These are phyloP conservation scores for Phasia obesa DNA, from an alignment of 2,888 invertebrate species.

Conservation along the genomic window DNA sequence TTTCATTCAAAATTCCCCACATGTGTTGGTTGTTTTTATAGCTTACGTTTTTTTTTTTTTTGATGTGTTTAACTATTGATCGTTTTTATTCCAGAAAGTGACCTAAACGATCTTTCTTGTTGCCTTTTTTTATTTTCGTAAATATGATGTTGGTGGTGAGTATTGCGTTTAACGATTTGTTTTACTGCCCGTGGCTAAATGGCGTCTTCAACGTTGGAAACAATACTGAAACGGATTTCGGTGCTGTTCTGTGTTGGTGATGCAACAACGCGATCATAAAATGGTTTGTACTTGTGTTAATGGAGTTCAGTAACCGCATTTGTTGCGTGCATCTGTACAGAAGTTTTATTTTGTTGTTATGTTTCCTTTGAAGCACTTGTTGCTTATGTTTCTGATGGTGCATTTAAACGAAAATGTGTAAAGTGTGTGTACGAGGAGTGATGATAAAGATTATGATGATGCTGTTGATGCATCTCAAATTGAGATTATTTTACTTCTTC, in stretches of 20 bases:
- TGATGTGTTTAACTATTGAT: slow-evolving; percentile 48
- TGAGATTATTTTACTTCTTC: slow-evolving; percentile 29
- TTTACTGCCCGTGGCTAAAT: slow-evolving; percentile 64
- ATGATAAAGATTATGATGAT: slow-evolving; percentile 29
- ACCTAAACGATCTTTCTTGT: slow-evolving; percentile 57
- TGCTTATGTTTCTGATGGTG: slow-evolving; percentile 65
- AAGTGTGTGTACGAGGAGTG: slow-evolving; percentile 24
- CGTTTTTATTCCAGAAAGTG: slow-evolving; percentile 58
- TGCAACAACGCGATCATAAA: slow-evolving; percentile 14
- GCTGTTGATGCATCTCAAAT: slow-evolving; percentile 55
- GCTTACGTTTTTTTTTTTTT: slow-evolving; percentile 22
- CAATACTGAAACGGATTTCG: no score
- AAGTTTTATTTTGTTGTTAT: slow-evolving; percentile 13
- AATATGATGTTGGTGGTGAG: slow-evolving; percentile 59
- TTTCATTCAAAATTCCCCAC: slow-evolving; percentile 28
- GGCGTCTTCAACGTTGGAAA: no score
- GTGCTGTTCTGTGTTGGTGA: background rate
- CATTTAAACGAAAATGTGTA: slow-evolving; percentile 31
- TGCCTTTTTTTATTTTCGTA: slow-evolving; percentile 27
- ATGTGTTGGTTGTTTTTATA: slow-evolving; percentile 10
- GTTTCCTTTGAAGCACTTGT: slow-evolving; percentile 50
- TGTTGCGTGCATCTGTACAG: slow-evolving; percentile 67
- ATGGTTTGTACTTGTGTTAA: background rate
- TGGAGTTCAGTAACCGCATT: no score
- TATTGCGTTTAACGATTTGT: slow-evolving; percentile 66